These are phyloP conservation scores for Scomber japonicus DNA, from an alignment of 2,113 vertebrate genomes.

Conservation along the genomic window DNA sequence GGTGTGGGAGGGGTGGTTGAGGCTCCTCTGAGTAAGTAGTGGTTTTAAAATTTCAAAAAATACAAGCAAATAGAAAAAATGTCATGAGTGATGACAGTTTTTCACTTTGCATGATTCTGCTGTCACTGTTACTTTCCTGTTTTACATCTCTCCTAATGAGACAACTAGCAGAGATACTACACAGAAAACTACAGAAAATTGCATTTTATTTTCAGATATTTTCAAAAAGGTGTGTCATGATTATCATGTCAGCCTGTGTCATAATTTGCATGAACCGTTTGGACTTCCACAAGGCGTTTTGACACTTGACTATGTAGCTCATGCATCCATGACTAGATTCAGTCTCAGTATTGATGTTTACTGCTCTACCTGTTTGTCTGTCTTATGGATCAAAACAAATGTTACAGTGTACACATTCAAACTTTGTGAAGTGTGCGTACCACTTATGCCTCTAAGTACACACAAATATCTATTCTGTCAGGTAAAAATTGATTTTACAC, in stretches of 20 bases:
- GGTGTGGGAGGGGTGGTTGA: not conserved
- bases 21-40: conserved; percentile 19
- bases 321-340: conserved; percentile 61
- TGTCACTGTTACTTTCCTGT: conserved; percentile 38
- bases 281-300: conserved; percentile 60
- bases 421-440: conserved; percentile 61
- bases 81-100: conserved; percentile 15
- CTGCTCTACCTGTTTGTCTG: conserved; percentile 69
- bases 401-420: conserved; percentile 66
- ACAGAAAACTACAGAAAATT: conserved; percentile 11
- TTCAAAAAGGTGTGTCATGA: conserved; percentile 45
- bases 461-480: conserved; percentile 58
- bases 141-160: not conserved
- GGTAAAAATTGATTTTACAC: conserved; percentile 60
- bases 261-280: conserved; percentile 79
- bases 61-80: conserved; percentile 31
- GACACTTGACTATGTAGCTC: conserved; percentile 50
- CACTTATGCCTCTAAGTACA: conserved; percentile 50
- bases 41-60: conserved; percentile 42
- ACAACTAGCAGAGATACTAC: conserved; percentile 23
- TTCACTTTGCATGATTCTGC: conserved; percentile 65
- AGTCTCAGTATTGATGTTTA: conserved; percentile 70
- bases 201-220: conserved; percentile 5
- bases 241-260: conserved; percentile 56
- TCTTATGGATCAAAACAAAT: conserved; percentile 67